Conservation (phyloP, 1,140 invertebrate genomes). For the Trachymyrmex cornetzi region DNA sequence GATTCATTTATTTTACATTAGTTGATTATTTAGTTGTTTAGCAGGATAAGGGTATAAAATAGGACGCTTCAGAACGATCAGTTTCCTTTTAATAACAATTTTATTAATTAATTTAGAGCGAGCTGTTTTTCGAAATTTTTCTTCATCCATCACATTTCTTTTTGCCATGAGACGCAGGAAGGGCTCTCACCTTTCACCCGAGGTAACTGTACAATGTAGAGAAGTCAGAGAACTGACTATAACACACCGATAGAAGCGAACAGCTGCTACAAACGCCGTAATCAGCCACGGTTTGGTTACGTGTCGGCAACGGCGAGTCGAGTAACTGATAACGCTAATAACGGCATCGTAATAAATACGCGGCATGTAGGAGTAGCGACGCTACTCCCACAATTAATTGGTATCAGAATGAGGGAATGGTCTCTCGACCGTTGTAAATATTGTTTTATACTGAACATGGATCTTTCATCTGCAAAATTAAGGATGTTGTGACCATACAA, state of each 20-base stretch:
- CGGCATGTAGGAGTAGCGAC: background rate
- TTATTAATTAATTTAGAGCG: background rate
- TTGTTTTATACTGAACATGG: background rate
- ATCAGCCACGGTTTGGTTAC: slow-evolving; percentile 49
- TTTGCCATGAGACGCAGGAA: slow-evolving; percentile 1
- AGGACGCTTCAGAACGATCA: background rate
- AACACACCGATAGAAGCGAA: slow-evolving; percentile 44
- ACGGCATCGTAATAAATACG: slow-evolving; percentile 41
- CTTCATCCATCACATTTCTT: background rate
- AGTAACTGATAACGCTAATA: slow-evolving; percentile 51
- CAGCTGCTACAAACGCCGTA: slow-evolving; percentile 63
- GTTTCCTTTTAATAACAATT: background rate
- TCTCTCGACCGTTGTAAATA: background rate
- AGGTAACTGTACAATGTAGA: slow-evolving; percentile 72
- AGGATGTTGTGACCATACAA: too few species aligned
- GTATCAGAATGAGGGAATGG: background rate
- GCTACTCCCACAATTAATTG: background rate
- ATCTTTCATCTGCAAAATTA: background rate
- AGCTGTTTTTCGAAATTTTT: background rate
- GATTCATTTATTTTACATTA: background rate
- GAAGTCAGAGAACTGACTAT: slow-evolving; percentile 66
- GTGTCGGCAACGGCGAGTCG: background rate
- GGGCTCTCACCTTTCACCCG: slow-evolving; percentile 72
- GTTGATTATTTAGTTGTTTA: background rate
- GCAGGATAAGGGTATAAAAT: background rate